Base-by-base conservation (phyloP, 2,888 invertebrate genomes). In the Xestia rhomboidea region DNA sequence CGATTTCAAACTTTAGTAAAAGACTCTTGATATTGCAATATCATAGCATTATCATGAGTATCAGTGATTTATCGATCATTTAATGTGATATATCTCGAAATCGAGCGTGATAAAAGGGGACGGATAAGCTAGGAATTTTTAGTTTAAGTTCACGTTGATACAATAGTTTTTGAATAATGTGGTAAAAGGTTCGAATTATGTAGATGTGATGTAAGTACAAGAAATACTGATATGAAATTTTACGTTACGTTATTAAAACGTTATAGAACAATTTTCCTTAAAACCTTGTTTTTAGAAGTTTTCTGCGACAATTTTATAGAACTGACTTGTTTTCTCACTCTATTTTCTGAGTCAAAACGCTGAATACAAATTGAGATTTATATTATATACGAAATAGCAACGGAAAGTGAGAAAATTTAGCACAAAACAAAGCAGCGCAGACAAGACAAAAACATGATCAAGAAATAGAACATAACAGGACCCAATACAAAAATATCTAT, bases 51-150 rank as follows among this genome's bases (percentile, higher is more conserved):
- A 57, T 49, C 81, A 76, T 72, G 66, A 75, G 57, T 13, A 51
- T 75, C 64, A 76, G 51, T 62, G 64, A 27, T 62, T 46, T 62
- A 83, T 68, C 51, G 76, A 67, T 44, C 68, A 57, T 68, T 49
- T 54, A 44, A 21, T 68, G 81, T 81, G 76, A 84, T 54, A 38
- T n/a, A 81, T 75, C 60, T 13, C 34, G 18, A 41, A n/a, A 18
- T 8, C 67, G 67, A 60, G 51, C 49, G 66, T 21, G 27, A 83
- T 63, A 38, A 21, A 62, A 62, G 30, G 34, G 27, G 44, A 57
- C 6, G 66, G 62, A 49, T 67, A 7, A 24, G 7, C 13, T 21
- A n/a, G 57, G 34, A 24, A 0, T 38, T 11, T 38, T 11, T n/a
- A 15, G 18, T 44, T 67, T 24, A 41, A 46, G 15, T 60, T 68